phyloP scores from a whole-genome alignment of 2,113 vertebrate genomes.

The Morone saxatilis region DNA sequence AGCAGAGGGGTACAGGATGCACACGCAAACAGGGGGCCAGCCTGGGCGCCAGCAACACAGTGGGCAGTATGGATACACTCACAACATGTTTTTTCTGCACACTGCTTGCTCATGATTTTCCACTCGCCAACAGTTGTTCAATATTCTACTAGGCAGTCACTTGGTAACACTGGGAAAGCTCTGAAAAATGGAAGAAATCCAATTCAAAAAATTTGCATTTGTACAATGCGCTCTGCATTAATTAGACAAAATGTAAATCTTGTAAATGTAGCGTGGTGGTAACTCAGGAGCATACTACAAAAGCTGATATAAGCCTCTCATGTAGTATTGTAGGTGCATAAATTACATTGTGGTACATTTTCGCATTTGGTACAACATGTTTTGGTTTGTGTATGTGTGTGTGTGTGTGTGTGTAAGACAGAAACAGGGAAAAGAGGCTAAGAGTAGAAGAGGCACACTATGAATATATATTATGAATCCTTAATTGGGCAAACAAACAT shows the following conservation, averaged over 20 bases:
- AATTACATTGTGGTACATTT: constrained; percentile 8
- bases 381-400: background rate
- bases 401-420: constrained; percentile 1
- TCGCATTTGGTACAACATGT: constrained; percentile 2
- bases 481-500: constrained; percentile 57
- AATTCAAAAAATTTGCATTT: constrained; percentile 25
- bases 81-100: constrained; percentile 67
- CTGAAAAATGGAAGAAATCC: background rate
- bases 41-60: constrained; percentile 73
- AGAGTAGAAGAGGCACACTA: constrained; percentile 4
- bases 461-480: constrained; percentile 12
- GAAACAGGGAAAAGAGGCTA: background rate
- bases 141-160: constrained; percentile 21
- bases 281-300: background rate
- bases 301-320: constrained; percentile 2
- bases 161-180: constrained; percentile 18
- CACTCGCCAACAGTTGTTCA: constrained; percentile 63
- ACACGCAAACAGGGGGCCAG: constrained; percentile 65
- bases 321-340: background rate
- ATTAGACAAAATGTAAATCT: constrained; percentile 38
- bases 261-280: constrained; percentile 11
- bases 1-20: constrained; percentile 81
- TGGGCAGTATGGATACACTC: constrained; percentile 71
- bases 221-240: constrained; percentile 43
- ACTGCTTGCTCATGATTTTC: constrained; percentile 73